A percentile compares a stretch with the other conserved stretches of the same genome.
phyloP scores from a whole-genome alignment of 2,888 invertebrate species.

The Bhutanitis thaidina region DNA sequence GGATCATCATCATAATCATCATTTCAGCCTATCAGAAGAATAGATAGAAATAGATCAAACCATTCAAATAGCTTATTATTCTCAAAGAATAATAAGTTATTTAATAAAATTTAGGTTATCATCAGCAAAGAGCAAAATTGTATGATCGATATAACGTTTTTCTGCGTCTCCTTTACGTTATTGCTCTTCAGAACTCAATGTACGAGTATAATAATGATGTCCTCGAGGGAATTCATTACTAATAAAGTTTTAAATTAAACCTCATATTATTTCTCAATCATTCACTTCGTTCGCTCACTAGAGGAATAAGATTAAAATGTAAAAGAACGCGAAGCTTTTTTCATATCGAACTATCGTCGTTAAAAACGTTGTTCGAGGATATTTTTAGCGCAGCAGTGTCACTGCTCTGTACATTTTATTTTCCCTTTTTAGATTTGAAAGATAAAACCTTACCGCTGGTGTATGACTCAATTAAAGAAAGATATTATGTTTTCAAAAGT shows the following conservation, averaged over 20 bases:
- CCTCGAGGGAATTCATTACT: constrained; percentile 1
- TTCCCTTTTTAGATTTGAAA: constrained; percentile 8
- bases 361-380: constrained; percentile 7
- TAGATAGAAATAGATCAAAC: no score
- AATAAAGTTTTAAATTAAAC: constrained; percentile 30
- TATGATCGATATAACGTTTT: no score
- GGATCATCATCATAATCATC: no score
- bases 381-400: constrained; percentile 15
- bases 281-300: constrained; percentile 9
- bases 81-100: no score
- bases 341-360: constrained; percentile 13
- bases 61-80: no score
- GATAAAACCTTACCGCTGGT: constrained; percentile 1
- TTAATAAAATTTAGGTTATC: no score
- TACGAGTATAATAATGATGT: no score
- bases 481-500: no score
- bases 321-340: constrained; percentile 13
- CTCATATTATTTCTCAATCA: constrained; percentile 47
- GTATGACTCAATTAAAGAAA: constrained; percentile 3
- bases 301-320: constrained; percentile 16
- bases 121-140: no score
- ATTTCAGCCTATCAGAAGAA: no score
- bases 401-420: constrained; percentile 9
- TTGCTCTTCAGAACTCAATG: no score
- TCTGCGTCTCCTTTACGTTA: no score